Evolutionary conservation across 2,113 vertebrate genomes (phyloP).

Genomic region (Tamias sibiricus): DNA sequence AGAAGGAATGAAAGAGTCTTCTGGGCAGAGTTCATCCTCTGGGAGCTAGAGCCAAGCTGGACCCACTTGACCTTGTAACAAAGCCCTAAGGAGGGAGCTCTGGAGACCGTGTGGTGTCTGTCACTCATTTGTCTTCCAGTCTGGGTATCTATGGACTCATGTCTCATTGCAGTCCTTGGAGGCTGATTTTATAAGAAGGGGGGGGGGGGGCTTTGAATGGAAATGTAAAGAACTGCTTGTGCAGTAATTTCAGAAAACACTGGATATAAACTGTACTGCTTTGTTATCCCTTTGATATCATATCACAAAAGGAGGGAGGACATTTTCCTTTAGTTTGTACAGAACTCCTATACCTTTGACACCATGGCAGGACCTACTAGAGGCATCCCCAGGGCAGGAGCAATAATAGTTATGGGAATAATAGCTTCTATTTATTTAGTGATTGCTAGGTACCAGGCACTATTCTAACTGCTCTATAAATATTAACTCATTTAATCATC

Average conservation of each 20-base stretch:
- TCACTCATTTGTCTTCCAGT: constrained; percentile 27
- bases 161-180: background rate
- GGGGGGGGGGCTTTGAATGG: background rate
- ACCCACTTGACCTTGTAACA: background rate
- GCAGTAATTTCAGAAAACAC: background rate
- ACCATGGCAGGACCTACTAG: background rate
- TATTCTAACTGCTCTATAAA: background rate
- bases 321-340: background rate
- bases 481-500: background rate
- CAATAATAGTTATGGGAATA: background rate
- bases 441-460: background rate
- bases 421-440: background rate
- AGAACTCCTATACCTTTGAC: background rate
- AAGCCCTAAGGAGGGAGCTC: background rate
- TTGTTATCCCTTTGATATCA: background rate
- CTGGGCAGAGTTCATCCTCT: background rate
- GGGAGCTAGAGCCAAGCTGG: background rate
- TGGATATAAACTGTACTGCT: background rate
- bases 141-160: background rate
- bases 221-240: background rate
- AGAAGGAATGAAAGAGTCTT: background rate
- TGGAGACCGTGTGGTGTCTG: background rate
- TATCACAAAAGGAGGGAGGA: background rate
- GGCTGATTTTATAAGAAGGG: background rate
- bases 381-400: background rate